phyloP scores from a whole-genome alignment of 1,140 invertebrate genomes.

The Lepidostoma basale region DNA sequence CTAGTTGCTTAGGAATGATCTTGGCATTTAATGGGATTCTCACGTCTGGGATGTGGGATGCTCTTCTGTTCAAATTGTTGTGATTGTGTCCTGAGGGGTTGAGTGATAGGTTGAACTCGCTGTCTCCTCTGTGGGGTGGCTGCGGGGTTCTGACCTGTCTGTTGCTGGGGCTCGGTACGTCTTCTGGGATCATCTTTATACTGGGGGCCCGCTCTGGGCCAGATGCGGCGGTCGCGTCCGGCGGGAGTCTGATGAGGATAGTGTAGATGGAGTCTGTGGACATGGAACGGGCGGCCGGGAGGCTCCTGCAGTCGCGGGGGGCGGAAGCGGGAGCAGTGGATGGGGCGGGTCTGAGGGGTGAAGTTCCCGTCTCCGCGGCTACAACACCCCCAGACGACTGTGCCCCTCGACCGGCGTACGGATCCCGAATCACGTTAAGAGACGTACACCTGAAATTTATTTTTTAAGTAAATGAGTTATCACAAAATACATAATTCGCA shows the following conservation, averaged over 20 bases:
- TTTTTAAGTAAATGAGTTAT: background rate
- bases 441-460: constrained; percentile 70
- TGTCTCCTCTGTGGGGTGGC: constrained; percentile 57
- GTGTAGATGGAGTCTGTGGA: constrained; percentile 86
- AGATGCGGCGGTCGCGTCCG: constrained; percentile 56
- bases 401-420: constrained; percentile 59
- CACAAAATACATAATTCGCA: too few species aligned
- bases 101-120: constrained; percentile 56
- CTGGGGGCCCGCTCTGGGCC: constrained; percentile 66
- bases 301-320: constrained; percentile 61
- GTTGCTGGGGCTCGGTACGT: constrained; percentile 54
- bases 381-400: constrained; percentile 32
- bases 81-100: constrained; percentile 50
- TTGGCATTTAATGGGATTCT: constrained; percentile 84
- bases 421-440: constrained; percentile 80
- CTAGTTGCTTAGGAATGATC: constrained; percentile 80
- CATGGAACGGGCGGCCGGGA: constrained; percentile 67
- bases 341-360: constrained; percentile 51
- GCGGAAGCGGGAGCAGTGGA: constrained; percentile 48
- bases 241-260: constrained; percentile 86
- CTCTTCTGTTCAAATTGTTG: constrained; percentile 65
- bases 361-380: constrained; percentile 54
- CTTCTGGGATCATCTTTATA: constrained; percentile 87
- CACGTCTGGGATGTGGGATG: constrained; percentile 79
- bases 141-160: constrained; percentile 47